Base-by-base conservation (phyloP, 2,113 vertebrate genomes). In the Danionella cerebrum region DNA sequence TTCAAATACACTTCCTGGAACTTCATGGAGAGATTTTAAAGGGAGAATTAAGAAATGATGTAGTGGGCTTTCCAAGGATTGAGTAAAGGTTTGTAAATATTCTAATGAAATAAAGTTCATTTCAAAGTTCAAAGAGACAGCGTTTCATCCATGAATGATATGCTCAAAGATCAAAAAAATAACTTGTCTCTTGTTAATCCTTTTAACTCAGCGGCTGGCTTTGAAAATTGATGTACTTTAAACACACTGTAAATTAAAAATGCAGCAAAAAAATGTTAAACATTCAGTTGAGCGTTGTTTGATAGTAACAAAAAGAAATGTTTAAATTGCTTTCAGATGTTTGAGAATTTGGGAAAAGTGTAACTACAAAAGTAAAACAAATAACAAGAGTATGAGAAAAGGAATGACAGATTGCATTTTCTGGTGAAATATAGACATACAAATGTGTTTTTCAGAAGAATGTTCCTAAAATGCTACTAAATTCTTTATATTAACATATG, bases 51-150 rank as follows among this genome's bases (percentile, higher is more conserved):
- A 36, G 16, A 54, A 42, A 24, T 39, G 54, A 54, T 71, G n/a
- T 16, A 71, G 57, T 58, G 51, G n/a, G 22, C 55, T 63, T 51
- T 14, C 25, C 39, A 70, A 50, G 59, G 25, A 44, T 45, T n/a
- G n/a, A n/a, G n/a, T n/a, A n/a, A n/a, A 24, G 35, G 10, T 53
- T 42, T 51, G 35, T n/a, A 27, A 14, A 45, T 19, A 31, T n/a
- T 31, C n/a, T 62, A 62, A 45, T 35, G 12, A 5, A 64, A 64
- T 64, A 35, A 48, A 19, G 39, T 16, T 31, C 12, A 60, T 31
- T 60, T 60, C 19, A 45, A 60, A 45, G 39, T 44, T 45, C 19
- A 31, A 22, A 63, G 42, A 63, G 47, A 33, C 16, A 62, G n/a
- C n/a, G n/a, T n/a, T n/a, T 19, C 27, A 45, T 22, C 19, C 13